phyloP scores from a whole-genome alignment of 2,888 invertebrate genomes.

The Platynereis dumerilii region DNA sequence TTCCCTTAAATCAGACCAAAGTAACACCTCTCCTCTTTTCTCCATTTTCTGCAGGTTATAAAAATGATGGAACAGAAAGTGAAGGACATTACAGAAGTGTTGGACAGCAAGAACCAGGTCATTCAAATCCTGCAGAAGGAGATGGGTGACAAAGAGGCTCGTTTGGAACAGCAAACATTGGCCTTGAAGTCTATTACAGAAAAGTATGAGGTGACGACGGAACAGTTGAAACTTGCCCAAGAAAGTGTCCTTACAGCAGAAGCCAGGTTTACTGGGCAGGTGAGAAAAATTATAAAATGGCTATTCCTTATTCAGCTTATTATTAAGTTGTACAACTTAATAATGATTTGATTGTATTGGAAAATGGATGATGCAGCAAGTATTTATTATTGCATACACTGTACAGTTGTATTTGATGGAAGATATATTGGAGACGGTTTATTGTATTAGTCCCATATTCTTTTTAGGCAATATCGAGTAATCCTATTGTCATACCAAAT shows the following conservation, averaged over 20 bases:
- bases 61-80: conserved; percentile 56
- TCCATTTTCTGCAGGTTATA: conserved; percentile 28
- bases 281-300: background rate
- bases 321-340: no score
- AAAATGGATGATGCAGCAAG: no score
- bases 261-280: conserved; percentile 71
- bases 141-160: conserved; percentile 47
- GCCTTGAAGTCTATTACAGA: conserved; percentile 73
- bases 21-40: no score
- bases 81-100: conserved; percentile 52
- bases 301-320: background rate
- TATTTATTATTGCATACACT: no score
- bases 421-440: no score
- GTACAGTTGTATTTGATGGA: no score
- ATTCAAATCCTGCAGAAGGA: conserved; percentile 53
- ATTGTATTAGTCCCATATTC: no score
- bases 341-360: no score
- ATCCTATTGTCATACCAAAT: no score
- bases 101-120: conserved; percentile 56
- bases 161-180: conserved; percentile 57
- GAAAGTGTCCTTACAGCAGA: conserved; percentile 77
- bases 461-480: no score
- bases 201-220: conserved; percentile 79
- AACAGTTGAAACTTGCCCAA: conserved; percentile 83
- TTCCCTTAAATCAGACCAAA: no score